A percentile compares a stretch with the other conserved stretches of the same genome.
Conservation (phyloP, 2,888 invertebrate genomes). For the Pollenia angustigena region DNA sequence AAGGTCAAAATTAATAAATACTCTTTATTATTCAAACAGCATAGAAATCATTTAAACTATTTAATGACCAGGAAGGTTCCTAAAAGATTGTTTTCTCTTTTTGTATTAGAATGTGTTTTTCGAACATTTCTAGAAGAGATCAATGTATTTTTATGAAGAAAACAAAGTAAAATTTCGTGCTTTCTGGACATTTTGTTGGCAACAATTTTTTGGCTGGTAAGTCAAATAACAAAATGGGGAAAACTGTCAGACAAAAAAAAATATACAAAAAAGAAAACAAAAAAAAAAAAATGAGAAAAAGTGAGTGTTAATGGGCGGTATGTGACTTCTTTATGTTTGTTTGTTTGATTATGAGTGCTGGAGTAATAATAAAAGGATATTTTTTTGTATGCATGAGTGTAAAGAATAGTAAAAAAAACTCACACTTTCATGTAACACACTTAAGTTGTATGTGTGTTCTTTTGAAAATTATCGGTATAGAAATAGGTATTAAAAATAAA, state of each 20-base stretch:
- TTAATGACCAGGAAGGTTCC: conserved; percentile 58
- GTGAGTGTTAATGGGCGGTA: conserved; percentile 75
- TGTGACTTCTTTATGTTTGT: conserved; percentile 67
- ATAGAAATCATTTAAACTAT: conserved; percentile 65
- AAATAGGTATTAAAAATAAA: not conserved
- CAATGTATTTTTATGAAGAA: conserved; percentile 76
- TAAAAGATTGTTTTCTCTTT: conserved; percentile 5
- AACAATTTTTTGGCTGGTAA: conserved; percentile 46
- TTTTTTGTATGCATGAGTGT: not conserved
- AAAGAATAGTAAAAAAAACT: conserved; percentile 26
- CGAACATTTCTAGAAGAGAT: conserved; percentile 34
- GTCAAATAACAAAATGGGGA: conserved; percentile 22
- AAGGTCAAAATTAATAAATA: conserved; percentile 72
- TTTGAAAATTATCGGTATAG: conserved; percentile 8
- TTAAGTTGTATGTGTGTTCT: not conserved
- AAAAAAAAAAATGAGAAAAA: conserved; percentile 52
- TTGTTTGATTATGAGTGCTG: conserved; percentile 8
- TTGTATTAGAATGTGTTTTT: conserved; percentile 20
- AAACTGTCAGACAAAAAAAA: conserved; percentile 40
- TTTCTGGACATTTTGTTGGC: conserved; percentile 44
- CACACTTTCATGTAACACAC: not conserved
- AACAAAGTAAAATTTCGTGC: conserved; percentile 14
- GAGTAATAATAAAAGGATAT: conserved; percentile 33
- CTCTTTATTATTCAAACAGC: conserved; percentile 71
- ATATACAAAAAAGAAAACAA: not conserved